Evolutionary conservation across 2,888 invertebrate genomes (phyloP), one percentile per base, ranked within the genome.

Genomic region (Amitus sp.): DNA sequence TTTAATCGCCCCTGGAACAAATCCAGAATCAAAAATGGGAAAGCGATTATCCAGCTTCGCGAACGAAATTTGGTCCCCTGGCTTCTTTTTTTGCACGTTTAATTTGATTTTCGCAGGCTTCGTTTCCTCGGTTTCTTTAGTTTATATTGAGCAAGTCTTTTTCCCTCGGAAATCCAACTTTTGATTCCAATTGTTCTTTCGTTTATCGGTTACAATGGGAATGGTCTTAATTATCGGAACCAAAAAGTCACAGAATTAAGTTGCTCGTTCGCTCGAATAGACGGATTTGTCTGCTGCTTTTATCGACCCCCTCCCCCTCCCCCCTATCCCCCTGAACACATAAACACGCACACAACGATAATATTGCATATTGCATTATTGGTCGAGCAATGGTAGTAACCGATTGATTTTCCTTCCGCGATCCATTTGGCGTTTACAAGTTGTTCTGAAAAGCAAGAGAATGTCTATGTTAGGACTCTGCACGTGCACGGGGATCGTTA

Each of bases 361-460:
- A 55, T 61, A 65, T 58, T 61, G 54, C 55, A 55, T 61, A 65
- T 58, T 61, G 54, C 55, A 55, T 57, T 65, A 65, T 55, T 65
- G 61, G 61, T 61, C 61, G 52, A 52, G 60, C 68, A 69, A 67
- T 68, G 49, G 70, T 68, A 68, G 71, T 62, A 65, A 67, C 67
- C 65, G 58, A 69, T 69, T 69, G 70, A 70, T 71, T 71, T 69
- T 69, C 71, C 71, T 71, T 71, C 69, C 74, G 73, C 72, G 70
- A 65, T 72, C 67, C 69, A 67, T 72, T 69, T 68, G 71, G 73
- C 69, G 74, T 68, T 78, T 77, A 78, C 69, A 77, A 75, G 73
- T 73, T 72, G 74, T 74, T 77, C 77, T 78, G 78, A 76, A 77
- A 76, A 72, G 55, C 60, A 69, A 70, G 67, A 72, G 65, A 71